A percentile compares a stretch with the other conserved stretches of the same genome.
phyloP scores from a whole-genome alignment of 1,140 invertebrate genomes.

The Octopus sinensis region DNA sequence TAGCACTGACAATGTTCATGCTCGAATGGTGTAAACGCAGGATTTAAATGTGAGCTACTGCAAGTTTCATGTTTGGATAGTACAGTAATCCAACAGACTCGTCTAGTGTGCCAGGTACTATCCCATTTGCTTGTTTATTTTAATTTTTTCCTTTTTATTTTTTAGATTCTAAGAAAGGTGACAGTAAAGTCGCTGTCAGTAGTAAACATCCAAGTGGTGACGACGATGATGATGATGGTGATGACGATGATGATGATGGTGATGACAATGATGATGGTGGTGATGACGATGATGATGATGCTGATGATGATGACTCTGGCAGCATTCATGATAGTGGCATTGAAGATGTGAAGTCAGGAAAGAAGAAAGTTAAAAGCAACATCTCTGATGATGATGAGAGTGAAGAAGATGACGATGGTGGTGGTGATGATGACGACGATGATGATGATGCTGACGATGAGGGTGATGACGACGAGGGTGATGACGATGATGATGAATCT shows the following conservation, averaged over 20 bases:
- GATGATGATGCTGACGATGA: too few relatives aligned
- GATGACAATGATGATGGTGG: background rate
- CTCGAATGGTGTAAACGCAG: too few relatives aligned
- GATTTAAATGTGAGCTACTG: too few relatives aligned
- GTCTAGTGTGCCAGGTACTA: background rate
- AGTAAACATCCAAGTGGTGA: background rate
- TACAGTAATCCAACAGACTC: background rate
- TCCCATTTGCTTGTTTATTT: background rate
- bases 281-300: background rate
- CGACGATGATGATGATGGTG: conserved; percentile 6
- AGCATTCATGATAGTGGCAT: background rate
- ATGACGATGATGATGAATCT: background rate
- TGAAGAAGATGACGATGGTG: background rate
- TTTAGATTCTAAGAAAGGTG: background rate
- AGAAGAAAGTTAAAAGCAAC: background rate
- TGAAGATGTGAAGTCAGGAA: background rate
- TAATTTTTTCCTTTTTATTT: background rate
- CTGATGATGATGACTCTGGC: background rate
- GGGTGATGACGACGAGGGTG: too few relatives aligned
- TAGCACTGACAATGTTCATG: too few relatives aligned
- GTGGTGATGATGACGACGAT: background rate
- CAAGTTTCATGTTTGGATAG: background rate
- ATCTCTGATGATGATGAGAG: conserved; percentile 1
- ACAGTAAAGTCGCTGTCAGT: background rate
- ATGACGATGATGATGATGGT: conserved; percentile 9